Base-by-base conservation (phyloP, 2,797 vertebrate genomes). In the Propithecus deckenii region DNA sequence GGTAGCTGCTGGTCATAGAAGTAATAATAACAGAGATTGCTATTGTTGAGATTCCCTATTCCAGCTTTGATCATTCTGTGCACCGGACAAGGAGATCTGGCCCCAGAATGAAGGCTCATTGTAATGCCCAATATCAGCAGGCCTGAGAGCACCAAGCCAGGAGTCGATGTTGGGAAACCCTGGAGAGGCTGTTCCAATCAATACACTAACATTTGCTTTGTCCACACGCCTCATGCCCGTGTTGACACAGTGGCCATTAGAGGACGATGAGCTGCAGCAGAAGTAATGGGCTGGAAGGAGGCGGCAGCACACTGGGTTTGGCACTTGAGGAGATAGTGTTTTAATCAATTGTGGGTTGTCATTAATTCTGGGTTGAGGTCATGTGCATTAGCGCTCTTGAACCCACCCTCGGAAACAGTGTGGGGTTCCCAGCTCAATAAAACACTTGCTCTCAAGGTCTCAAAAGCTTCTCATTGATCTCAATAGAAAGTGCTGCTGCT, bases 141-240 rank as follows among this genome's bases (percentile, higher is more conserved):
- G 18, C 35, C 4, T 23, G 75, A 87, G 89, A 5, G 72, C 8
- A 0, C 18, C 2, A 15, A 35, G 55, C 89, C 71, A 74, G 88
- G 63, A 67, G 72, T 0, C 23, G 63, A 48, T n/a, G 7, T 43
- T 7, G 75, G 97, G 94, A 95, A 91, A 87, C 63, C 74, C 75
- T 11, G 1, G 78, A 95, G 91, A 89, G 48, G 6, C 32, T 2
- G 2, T 41, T 71, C 63, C 38, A 38, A 87, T 97, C 94, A 17
- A 96, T 97, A 71, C 52, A 1, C 75, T 93, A 95, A 95, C 97
- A 97, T 97, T 91, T 97, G 96, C 94, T 93, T 65, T 89, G n/a
- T n/a, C 91, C 86, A 91, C 15, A 0, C n/a, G 88, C 55, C 76
- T 86, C 91, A 86, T 7, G 18, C 84, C 94, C 84, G 25, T 97